Conservation (phyloP, 2,797 vertebrate species). For the Gastrophryne carolinensis region DNA sequence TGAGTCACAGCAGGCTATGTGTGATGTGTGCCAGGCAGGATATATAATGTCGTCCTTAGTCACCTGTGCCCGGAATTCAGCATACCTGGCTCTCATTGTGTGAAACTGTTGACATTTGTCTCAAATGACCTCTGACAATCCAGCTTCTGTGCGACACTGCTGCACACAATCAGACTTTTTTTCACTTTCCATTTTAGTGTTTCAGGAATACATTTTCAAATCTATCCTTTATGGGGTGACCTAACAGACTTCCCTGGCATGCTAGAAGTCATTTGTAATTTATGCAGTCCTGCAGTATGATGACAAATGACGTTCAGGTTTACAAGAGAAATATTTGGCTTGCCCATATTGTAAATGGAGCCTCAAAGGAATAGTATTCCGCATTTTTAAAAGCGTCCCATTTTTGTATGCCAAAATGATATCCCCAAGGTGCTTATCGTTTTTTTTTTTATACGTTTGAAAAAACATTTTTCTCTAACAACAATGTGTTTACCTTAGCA, state of each 20-base stretch:
- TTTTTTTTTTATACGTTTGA: too few relatives aligned
- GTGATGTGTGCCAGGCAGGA: background rate
- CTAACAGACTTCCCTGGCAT: slow-evolving; percentile 39
- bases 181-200: background rate
- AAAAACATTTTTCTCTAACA: too few relatives aligned
- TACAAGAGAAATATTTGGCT: too few relatives aligned
- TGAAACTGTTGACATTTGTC: slow-evolving; percentile 53
- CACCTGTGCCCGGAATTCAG: background rate
- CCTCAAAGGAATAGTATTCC: too few relatives aligned
- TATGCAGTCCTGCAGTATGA: too few relatives aligned
- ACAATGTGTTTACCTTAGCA: too few relatives aligned
- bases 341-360: too few relatives aligned
- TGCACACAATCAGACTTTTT: background rate
- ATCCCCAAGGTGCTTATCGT: too few relatives aligned
- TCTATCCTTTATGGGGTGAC: slow-evolving; percentile 50
- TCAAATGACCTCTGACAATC: slow-evolving; percentile 53
- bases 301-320: too few relatives aligned
- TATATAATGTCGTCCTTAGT: slow-evolving; percentile 7
- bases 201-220: background rate
- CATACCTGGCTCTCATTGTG: background rate
- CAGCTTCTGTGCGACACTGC: slow-evolving; percentile 39
- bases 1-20: background rate
- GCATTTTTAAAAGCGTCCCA: too few relatives aligned
- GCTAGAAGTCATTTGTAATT: slow-evolving; percentile 27
- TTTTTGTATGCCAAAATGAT: too few relatives aligned